phyloP scores from a whole-genome alignment of 2,113 vertebrate species.

The Desmodus rotundus region DNA sequence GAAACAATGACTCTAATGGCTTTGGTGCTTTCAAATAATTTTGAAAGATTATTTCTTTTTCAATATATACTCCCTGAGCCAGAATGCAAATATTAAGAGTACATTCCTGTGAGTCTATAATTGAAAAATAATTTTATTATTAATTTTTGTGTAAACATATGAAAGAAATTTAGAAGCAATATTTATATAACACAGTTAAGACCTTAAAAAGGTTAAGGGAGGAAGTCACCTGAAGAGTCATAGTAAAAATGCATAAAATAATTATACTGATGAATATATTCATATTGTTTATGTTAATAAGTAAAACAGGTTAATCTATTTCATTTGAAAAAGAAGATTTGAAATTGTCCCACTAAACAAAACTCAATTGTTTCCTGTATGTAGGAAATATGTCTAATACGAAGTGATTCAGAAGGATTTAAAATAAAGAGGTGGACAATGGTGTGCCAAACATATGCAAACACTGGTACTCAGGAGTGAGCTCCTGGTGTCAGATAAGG shows the following conservation, averaged over 20 bases:
- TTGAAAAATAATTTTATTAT: not conserved
- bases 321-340: not conserved
- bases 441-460: not conserved
- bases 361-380: not conserved
- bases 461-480: not conserved
- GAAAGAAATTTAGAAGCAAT: not conserved
- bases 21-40: not conserved
- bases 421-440: not conserved
- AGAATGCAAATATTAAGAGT: not conserved
- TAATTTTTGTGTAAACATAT: not conserved
- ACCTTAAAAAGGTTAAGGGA: not conserved
- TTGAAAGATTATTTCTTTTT: not conserved
- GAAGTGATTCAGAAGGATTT: not conserved
- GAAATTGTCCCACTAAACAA: not conserved
- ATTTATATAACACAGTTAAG: not conserved
- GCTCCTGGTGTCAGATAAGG: not conserved
- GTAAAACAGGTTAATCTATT: not conserved
- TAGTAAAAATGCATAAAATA: not conserved
- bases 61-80: not conserved
- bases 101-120: not conserved
- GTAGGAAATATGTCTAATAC: not conserved
- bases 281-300: not conserved
- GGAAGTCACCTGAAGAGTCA: not conserved
- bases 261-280: not conserved
- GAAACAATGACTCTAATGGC: not conserved